phyloP scores from a whole-genome alignment of 2,888 invertebrate species.

The Cantharis flavilabris region DNA sequence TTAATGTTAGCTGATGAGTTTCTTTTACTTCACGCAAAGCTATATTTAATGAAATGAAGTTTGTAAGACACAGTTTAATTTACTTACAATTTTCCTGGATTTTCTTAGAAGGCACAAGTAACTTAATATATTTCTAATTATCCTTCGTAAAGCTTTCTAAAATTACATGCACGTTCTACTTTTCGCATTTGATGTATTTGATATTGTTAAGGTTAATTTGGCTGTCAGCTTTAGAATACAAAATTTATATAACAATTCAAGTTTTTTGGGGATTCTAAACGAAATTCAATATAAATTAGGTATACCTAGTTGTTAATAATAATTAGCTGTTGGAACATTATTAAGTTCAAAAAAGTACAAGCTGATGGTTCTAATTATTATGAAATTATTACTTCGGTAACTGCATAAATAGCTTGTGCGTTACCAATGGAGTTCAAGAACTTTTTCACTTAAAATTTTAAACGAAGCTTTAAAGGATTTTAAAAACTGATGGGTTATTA shows the following conservation, averaged over 20 bases:
- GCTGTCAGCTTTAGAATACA: neutral
- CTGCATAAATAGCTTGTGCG: neutral
- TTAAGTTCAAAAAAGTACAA: neutral
- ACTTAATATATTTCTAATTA: constrained; percentile 27
- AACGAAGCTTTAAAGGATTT: neutral
- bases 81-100: constrained; percentile 18
- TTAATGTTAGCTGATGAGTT: constrained; percentile 25
- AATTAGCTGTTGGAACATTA: neutral
- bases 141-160: neutral
- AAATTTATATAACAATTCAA: neutral
- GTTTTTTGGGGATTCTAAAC: neutral
- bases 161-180: constrained; percentile 6
- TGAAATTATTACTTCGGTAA: neutral
- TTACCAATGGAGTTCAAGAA: neutral
- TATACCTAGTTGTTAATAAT: neutral
- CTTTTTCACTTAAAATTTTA: constrained; percentile 5
- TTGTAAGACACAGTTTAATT: constrained; percentile 20
- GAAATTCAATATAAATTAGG: neutral
- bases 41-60: constrained; percentile 22
- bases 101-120: constrained; percentile 11
- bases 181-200: neutral
- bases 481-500: constrained; percentile 2
- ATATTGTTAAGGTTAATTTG: neutral
- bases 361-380: neutral
- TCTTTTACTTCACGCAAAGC: constrained; percentile 13